phyloP scores from a whole-genome alignment of 2,888 invertebrate genomes.

The Tipula lateralis region DNA sequence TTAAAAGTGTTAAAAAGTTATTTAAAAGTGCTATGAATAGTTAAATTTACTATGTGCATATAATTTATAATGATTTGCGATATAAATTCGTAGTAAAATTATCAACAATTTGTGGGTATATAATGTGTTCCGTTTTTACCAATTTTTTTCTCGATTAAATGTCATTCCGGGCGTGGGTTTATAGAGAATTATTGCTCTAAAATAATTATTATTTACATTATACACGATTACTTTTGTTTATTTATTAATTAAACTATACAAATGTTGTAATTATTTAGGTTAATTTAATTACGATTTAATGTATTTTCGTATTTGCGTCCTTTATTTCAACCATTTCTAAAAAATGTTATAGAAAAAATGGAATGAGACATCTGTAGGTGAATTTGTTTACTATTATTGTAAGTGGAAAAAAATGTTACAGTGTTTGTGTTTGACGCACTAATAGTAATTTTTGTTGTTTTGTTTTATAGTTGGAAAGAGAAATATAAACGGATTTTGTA shows the following conservation, averaged over 20 bases:
- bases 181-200: neutral
- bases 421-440: conserved; percentile 1
- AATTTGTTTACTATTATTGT: neutral
- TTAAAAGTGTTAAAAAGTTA: neutral
- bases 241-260: neutral
- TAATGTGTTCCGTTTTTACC: conserved; percentile 26
- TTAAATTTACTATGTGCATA: neutral
- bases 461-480: neutral
- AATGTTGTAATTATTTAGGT: neutral
- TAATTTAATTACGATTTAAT: neutral
- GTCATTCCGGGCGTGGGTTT: conserved; percentile 29
- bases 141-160: conserved; percentile 26
- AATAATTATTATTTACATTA: neutral
- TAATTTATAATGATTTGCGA: neutral
- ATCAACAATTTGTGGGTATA: conserved; percentile 25
- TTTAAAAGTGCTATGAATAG: conserved; percentile 13
- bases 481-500: neutral
- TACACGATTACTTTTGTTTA: neutral
- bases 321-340: neutral
- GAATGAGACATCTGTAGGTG: conserved; percentile 4
- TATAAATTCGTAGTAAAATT: neutral
- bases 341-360: neutral
- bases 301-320: neutral
- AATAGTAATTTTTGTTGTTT: conserved; percentile 7
- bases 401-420: neutral